These are phyloP conservation scores for Misgurnus anguillicaudatus DNA, from an alignment of 2,113 vertebrate genomes.

Conservation along the genomic window DNA sequence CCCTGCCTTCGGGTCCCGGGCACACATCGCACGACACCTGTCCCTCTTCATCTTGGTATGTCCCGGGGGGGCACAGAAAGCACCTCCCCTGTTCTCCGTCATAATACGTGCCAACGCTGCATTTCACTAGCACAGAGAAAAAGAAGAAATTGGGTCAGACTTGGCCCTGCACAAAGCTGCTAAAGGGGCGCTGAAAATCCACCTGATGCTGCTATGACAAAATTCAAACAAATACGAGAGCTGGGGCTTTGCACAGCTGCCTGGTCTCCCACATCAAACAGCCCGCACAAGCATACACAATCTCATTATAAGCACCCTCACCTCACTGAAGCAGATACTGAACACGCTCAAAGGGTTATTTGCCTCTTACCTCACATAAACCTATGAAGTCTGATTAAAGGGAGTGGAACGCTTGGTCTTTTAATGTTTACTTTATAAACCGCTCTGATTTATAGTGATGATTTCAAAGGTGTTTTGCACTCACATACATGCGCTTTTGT, in stretches of 20 bases:
- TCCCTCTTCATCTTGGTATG: conserved; percentile 84
- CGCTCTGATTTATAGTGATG: conserved; percentile 23
- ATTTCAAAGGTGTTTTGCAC: conserved; percentile 4
- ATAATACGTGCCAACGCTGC: conserved; percentile 75
- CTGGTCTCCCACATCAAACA: conserved; percentile 62
- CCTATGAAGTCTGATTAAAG: conserved; percentile 72
- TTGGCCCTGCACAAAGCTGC: background rate
- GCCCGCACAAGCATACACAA: conserved; percentile 55
- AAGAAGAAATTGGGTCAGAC: background rate
- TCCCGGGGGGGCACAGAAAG: conserved; percentile 80
- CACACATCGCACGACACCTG: conserved; percentile 82
- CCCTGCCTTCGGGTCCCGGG: conserved; percentile 73
- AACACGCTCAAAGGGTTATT: conserved; percentile 65
- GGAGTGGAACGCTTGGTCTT: conserved; percentile 44
- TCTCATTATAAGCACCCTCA: conserved; percentile 55
- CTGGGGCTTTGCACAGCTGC: conserved; percentile 52
- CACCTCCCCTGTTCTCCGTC: conserved; percentile 79
- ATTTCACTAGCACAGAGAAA: conserved; percentile 75
- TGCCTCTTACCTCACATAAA: conserved; percentile 65
- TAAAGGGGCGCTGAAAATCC: conserved; percentile 18
- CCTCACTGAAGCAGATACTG: conserved; percentile 59
- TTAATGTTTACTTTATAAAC: conserved; percentile 55
- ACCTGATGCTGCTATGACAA: conserved; percentile 49
- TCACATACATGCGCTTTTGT: background rate
- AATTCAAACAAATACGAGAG: conserved; percentile 58